Percentiles rank a stretch among this genome's conserved stretches.
Conservation (phyloP, 2,888 invertebrate genomes). For the Mythimna impura region DNA sequence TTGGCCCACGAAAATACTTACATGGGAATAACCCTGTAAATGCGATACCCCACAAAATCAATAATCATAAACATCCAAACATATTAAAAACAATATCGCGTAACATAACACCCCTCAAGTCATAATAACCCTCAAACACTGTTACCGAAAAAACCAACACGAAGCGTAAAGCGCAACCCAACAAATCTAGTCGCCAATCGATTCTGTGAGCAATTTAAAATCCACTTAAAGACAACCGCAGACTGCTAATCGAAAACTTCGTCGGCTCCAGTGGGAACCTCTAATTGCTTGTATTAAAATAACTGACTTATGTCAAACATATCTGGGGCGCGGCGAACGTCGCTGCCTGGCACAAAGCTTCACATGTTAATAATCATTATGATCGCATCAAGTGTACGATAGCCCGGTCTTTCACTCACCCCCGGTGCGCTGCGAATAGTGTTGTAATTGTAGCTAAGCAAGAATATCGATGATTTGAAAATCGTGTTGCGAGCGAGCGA, state of each 20-base stretch:
- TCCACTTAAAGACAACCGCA: slow-evolving; percentile 89
- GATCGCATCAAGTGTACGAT: slow-evolving; percentile 90
- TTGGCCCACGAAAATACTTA: neutral
- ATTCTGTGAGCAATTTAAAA: slow-evolving; percentile 86
- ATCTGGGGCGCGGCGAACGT: slow-evolving; percentile 85
- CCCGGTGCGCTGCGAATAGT: slow-evolving; percentile 54
- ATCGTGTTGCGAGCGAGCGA: slow-evolving; percentile 8
- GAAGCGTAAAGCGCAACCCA: slow-evolving; percentile 63
- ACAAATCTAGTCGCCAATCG: slow-evolving; percentile 75
- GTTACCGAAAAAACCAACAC: slow-evolving; percentile 60
- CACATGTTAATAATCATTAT: slow-evolving; percentile 91
- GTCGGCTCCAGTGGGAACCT: slow-evolving; percentile 82
- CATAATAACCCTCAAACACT: slow-evolving; percentile 41
- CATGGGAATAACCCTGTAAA: neutral
- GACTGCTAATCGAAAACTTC: slow-evolving; percentile 88
- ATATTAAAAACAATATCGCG: slow-evolving; percentile 33
- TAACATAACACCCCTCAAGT: slow-evolving; percentile 32
- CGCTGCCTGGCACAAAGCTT: slow-evolving; percentile 86
- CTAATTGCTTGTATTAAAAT: slow-evolving; percentile 90
- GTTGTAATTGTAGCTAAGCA: slow-evolving; percentile 48
- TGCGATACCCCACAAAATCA: neutral
- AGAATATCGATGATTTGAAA: slow-evolving; percentile 40
- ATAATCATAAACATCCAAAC: neutral
- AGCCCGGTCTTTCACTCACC: slow-evolving; percentile 79
- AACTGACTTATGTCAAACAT: slow-evolving; percentile 90